Conservation (phyloP, 37 sponge, comb jelly and placozoan species). For the Axinella damicornis region DNA sequence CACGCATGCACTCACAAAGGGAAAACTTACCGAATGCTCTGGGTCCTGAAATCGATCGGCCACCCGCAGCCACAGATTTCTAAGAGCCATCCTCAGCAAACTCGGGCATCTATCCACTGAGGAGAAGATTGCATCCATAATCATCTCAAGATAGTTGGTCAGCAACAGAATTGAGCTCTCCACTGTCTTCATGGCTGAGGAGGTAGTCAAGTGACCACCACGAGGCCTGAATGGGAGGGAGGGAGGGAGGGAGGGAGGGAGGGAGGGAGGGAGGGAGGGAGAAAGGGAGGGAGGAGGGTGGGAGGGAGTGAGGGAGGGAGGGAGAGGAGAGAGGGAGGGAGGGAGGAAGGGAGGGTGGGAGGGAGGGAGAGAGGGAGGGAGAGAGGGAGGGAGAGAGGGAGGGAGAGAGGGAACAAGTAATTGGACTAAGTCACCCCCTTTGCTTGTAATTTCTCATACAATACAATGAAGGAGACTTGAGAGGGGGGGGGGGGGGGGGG, state of each 20-base stretch:
- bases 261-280: neutral
- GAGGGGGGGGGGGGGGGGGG: neutral
- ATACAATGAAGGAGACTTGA: too few relatives aligned
- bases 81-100: slow-evolving; percentile 71
- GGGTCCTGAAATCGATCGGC: slow-evolving; percentile 58
- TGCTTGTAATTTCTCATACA: too few relatives aligned
- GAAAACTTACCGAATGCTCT: slow-evolving; percentile 53
- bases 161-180: slow-evolving; percentile 53
- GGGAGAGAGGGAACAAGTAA: slow-evolving; percentile 5
- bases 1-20: too few relatives aligned
- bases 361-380: neutral
- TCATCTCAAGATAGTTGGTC: slow-evolving; percentile 51
- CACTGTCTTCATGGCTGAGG: slow-evolving; percentile 42
- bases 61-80: slow-evolving; percentile 76
- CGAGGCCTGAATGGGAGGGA: too few relatives aligned
- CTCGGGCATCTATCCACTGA: slow-evolving; percentile 76
- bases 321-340: slow-evolving; percentile 1
- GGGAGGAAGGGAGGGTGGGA: neutral
- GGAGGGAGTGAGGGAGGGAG: neutral
- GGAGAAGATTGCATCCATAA: slow-evolving; percentile 67
- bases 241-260: neutral
- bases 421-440: too few relatives aligned
- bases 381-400: neutral
- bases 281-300: neutral
- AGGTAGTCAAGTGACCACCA: neutral